phyloP scores from a whole-genome alignment of 2,797 vertebrate genomes.

The Telmatherina bonti region DNA sequence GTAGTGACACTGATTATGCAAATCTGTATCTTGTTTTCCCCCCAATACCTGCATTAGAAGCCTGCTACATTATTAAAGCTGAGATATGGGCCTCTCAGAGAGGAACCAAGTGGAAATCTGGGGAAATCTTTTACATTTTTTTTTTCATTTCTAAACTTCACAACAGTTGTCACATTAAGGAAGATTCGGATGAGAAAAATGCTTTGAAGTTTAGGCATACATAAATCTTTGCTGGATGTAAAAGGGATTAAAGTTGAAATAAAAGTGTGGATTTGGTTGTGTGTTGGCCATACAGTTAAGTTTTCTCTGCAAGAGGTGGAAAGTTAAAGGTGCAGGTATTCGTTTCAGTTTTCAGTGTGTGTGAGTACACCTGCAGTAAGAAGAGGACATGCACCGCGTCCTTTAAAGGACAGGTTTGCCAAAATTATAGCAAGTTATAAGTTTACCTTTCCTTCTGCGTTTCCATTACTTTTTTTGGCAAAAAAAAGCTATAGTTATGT shows the following conservation, averaged over 20 bases:
- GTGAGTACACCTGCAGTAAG: conserved; percentile 14
- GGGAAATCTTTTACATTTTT: conserved; percentile 77
- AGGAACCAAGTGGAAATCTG: conserved; percentile 74
- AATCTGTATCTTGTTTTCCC: conserved; percentile 84
- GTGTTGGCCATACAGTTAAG: conserved; percentile 40
- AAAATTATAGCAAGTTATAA: neutral
- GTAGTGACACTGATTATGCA: conserved; percentile 91
- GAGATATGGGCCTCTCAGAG: conserved; percentile 73
- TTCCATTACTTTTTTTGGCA: too few relatives aligned
- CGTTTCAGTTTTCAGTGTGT: conserved; percentile 25
- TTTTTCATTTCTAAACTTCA: conserved; percentile 70
- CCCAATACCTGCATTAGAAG: conserved; percentile 84
- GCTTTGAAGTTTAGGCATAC: conserved; percentile 76
- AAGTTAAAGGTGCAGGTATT: conserved; percentile 25
- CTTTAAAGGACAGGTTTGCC: neutral
- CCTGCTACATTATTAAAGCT: conserved; percentile 80
- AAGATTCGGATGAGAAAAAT: conserved; percentile 71
- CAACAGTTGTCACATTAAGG: conserved; percentile 76
- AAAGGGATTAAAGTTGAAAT: conserved; percentile 68
- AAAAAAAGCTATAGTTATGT: too few relatives aligned
- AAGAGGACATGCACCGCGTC: neutral
- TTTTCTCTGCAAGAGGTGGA: conserved; percentile 24
- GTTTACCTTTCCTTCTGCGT: neutral
- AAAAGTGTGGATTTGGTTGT: conserved; percentile 51
- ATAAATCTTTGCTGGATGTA: conserved; percentile 61